These are phyloP conservation scores for Saguinus imperator DNA, from an alignment of 2,113 vertebrate species.

Conservation along the genomic window DNA sequence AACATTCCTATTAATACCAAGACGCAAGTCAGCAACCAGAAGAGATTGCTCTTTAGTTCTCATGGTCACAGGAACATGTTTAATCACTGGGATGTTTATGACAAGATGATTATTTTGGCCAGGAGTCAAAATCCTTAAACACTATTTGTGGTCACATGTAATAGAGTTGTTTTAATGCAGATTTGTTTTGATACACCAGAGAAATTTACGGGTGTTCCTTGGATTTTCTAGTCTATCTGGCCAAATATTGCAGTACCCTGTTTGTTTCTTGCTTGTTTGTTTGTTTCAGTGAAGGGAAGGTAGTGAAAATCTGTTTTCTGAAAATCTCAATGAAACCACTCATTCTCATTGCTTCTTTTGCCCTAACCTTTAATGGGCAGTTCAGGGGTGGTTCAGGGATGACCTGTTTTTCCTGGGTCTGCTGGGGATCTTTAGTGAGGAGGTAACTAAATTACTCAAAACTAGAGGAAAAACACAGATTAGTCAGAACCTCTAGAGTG, in stretches of 20 bases:
- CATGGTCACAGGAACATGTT: background rate
- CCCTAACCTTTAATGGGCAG: background rate
- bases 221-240: background rate
- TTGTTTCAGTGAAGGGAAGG: background rate
- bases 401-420: background rate
- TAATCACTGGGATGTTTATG: background rate
- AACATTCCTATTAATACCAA: background rate
- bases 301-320: background rate
- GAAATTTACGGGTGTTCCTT: background rate
- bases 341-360: background rate
- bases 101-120: background rate
- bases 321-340: background rate
- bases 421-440: background rate
- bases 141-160: background rate
- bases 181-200: background rate
- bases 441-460: background rate
- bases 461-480: background rate
- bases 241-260: background rate
- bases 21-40: background rate
- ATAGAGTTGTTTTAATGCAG: background rate
- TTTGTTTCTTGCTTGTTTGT: constrained; percentile 7
- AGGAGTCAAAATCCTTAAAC: background rate
- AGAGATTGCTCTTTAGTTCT: background rate
- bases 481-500: background rate
- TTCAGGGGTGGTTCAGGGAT: background rate